phyloP scores from a whole-genome alignment of 1,140 invertebrate genomes.

The Rhizoglyphus robini region DNA sequence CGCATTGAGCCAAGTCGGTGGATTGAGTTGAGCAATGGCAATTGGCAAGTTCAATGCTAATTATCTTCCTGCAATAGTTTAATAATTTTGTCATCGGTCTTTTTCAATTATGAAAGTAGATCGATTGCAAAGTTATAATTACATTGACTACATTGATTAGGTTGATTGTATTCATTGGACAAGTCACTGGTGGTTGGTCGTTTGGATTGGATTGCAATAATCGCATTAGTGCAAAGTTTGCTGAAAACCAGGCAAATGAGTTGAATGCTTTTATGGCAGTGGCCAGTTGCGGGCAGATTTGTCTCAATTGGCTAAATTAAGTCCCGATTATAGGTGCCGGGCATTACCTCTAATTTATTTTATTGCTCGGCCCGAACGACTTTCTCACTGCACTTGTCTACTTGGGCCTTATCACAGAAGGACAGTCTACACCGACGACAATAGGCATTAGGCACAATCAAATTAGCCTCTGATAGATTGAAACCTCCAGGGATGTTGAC shows the following conservation, averaged over 20 bases:
- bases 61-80: too few species aligned
- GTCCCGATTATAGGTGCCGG: background rate
- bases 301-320: constrained; percentile 12
- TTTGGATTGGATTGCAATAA: constrained; percentile 4
- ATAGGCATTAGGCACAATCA: constrained; percentile 1
- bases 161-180: too few species aligned
- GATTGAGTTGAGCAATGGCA: too few species aligned
- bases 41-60: too few species aligned
- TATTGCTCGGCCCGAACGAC: background rate
- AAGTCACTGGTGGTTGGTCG: too few species aligned
- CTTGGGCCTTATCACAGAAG: background rate
- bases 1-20: too few species aligned
- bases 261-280: too few species aligned
- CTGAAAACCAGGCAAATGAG: too few species aligned
- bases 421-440: background rate
- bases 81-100: too few species aligned
- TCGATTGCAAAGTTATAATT: too few species aligned
- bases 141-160: too few species aligned
- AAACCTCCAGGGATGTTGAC: constrained; percentile 14
- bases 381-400: background rate
- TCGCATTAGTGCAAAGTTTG: constrained; percentile 13
- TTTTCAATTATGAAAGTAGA: too few species aligned
- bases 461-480: constrained; percentile 10
- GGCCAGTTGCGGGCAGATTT: background rate
- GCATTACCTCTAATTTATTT: background rate